Conservation (phyloP, 2,888 invertebrate genomes). For the Lamproptera curius region DNA sequence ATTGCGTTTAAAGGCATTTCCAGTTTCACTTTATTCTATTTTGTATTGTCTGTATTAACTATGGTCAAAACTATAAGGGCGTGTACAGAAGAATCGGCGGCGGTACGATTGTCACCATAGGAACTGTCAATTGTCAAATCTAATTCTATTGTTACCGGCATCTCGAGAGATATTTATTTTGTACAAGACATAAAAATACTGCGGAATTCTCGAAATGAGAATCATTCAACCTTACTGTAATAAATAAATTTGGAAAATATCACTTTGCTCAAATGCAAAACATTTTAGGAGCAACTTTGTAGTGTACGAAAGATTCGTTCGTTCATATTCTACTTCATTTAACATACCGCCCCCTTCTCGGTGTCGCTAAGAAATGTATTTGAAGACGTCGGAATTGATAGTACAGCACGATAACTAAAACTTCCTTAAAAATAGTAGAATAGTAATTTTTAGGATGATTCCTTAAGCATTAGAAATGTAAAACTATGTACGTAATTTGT, state of each 20-base stretch:
- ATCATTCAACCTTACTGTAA: not conserved
- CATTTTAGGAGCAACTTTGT: not conserved
- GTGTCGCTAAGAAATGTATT: not conserved
- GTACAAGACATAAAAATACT: not conserved
- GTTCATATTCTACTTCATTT: not conserved
- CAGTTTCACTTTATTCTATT: slow-evolving; percentile 57
- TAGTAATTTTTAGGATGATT: too few relatives aligned
- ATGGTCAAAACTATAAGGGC: slow-evolving; percentile 61
- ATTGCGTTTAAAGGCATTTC: slow-evolving; percentile 72
- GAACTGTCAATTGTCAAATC: slow-evolving; percentile 17
- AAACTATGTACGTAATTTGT: too few relatives aligned
- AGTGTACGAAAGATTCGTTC: not conserved
- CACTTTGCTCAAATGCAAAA: not conserved
- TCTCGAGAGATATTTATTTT: too few relatives aligned
- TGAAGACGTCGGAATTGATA: not conserved
- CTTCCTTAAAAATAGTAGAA: not conserved
- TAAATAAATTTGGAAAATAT: not conserved
- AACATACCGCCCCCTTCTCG: not conserved
- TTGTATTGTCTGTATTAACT: slow-evolving; percentile 77
- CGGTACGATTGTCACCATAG: slow-evolving; percentile 18
- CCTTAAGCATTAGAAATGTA: too few relatives aligned
- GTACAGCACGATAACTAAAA: not conserved
- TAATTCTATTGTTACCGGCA: slow-evolving; percentile 31
- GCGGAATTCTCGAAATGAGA: not conserved
- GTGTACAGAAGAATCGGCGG: slow-evolving; percentile 29